These are phyloP conservation scores for Thunnus thynnus DNA, from an alignment of 2,113 vertebrate genomes.

Conservation along the genomic window DNA sequence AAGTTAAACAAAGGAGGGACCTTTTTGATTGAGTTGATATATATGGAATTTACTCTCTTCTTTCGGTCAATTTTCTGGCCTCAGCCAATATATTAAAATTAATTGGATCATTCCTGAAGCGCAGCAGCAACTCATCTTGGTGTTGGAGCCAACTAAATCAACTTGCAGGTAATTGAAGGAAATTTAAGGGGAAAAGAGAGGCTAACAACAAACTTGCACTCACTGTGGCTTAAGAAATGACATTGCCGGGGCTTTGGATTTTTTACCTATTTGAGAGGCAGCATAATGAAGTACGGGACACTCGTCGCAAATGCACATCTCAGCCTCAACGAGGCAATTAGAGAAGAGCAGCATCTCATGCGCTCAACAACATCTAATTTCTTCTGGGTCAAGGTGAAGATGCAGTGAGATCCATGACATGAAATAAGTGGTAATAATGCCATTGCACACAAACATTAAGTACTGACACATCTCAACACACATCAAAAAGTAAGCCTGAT, in stretches of 20 bases:
- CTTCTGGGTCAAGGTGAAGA: conserved; percentile 40
- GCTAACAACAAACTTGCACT: conserved; percentile 34
- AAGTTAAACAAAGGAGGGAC: conserved; percentile 41
- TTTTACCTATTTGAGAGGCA: conserved; percentile 2
- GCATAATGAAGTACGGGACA: conserved; percentile 35
- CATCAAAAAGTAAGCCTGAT: neutral
- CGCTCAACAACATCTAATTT: conserved; percentile 39
- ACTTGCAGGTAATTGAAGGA: conserved; percentile 42
- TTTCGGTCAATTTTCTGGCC: conserved; percentile 33
- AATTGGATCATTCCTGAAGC: conserved; percentile 63
- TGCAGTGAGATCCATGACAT: neutral
- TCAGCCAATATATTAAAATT: conserved; percentile 46
- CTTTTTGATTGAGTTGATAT: conserved; percentile 43
- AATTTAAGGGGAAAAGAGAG: conserved; percentile 17
- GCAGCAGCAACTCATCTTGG: conserved; percentile 33
- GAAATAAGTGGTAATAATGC: neutral
- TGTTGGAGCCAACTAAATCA: conserved; percentile 26
- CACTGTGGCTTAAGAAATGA: conserved; percentile 20
- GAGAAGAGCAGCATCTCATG: conserved; percentile 15
- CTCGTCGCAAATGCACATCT: conserved; percentile 33
- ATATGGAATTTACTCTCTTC: conserved; percentile 27
- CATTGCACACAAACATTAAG: neutral
- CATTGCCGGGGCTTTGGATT: neutral
- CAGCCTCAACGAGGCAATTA: conserved; percentile 55
- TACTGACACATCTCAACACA: neutral